Percentiles rank a stretch among this genome's conserved stretches.
Evolutionary conservation across 64 coral and sea anemone species (phyloP).

Genomic region (Dendrophyllia cribrosa): DNA sequence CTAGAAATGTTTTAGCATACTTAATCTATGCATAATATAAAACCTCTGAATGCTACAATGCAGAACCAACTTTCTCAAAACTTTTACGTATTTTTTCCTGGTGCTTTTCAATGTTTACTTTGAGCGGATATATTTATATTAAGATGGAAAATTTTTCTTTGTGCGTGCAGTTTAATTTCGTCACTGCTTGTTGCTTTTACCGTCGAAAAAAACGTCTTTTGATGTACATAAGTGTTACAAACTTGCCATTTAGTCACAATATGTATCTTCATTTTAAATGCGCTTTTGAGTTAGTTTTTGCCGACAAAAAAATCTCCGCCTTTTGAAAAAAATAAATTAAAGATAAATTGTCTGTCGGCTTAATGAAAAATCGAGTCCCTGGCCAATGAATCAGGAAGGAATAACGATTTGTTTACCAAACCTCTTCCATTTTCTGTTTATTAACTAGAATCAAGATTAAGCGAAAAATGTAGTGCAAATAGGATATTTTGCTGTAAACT

Average conservation of each 20-base stretch:
- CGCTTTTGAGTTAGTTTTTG: neutral
- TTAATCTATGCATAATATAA: too few species aligned
- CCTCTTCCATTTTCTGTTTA: neutral
- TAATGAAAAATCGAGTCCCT: neutral
- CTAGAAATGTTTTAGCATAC: neutral
- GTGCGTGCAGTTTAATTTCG: too few species aligned
- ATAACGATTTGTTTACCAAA: conserved; percentile 5
- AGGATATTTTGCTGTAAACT: too few species aligned
- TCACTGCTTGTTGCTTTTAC: too few species aligned
- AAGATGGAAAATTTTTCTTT: too few species aligned
- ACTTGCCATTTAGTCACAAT: neutral
- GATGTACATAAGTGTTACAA: neutral
- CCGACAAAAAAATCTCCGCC: neutral
- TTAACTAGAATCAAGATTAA: neutral
- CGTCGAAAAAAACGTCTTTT: too few species aligned
- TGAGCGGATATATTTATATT: too few species aligned
- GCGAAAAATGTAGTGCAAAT: too few species aligned
- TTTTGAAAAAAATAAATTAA: neutral
- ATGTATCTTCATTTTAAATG: neutral
- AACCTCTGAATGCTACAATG: too few species aligned
- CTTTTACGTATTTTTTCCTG: too few species aligned
- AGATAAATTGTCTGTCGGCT: neutral
- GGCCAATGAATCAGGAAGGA: neutral
- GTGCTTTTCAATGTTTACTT: too few species aligned
- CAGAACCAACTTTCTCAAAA: too few species aligned